Evolutionary conservation across 1,140 invertebrate genomes (phyloP).

Genomic region (Zophobas morio): DNA sequence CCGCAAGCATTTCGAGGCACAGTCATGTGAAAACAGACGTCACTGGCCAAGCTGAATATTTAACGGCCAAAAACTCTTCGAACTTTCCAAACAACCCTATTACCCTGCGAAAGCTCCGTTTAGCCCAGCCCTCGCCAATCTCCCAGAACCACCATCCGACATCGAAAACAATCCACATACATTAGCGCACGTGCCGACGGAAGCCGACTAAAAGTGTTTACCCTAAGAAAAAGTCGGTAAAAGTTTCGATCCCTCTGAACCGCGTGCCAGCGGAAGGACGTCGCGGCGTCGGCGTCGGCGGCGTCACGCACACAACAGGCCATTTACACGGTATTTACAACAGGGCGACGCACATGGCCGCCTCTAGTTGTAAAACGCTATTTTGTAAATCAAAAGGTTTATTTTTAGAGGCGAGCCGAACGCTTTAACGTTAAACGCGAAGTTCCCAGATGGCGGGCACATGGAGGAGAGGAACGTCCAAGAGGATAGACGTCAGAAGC

Average conservation of each 20-base stretch:
- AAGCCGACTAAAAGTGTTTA: slow-evolving; percentile 13
- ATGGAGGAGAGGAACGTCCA: slow-evolving; percentile 15
- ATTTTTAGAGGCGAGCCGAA: slow-evolving; percentile 29
- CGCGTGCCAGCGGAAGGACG: neutral
- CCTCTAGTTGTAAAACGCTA: slow-evolving; percentile 2
- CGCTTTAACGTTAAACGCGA: neutral
- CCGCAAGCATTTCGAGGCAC: no score
- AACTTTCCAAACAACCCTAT: no score
- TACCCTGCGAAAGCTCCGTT: no score
- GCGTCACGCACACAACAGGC: neutral
- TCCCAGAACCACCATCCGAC: neutral
- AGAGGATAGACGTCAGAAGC: slow-evolving; percentile 31
- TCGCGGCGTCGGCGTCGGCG: neutral
- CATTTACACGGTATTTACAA: neutral
- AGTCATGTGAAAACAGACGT: no score
- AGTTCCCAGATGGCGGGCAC: slow-evolving; percentile 34
- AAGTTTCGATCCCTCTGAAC: neutral
- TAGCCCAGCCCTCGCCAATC: slow-evolving; percentile 23
- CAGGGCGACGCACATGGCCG: slow-evolving; percentile 6
- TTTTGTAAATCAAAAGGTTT: slow-evolving; percentile 40
- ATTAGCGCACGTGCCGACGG: neutral
- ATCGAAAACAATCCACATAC: neutral
- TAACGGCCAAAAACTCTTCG: no score
- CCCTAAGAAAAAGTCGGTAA: neutral
- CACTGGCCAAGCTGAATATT: no score